phyloP scores from a whole-genome alignment of 1,140 invertebrate species.

The Drosophila triauraria region DNA sequence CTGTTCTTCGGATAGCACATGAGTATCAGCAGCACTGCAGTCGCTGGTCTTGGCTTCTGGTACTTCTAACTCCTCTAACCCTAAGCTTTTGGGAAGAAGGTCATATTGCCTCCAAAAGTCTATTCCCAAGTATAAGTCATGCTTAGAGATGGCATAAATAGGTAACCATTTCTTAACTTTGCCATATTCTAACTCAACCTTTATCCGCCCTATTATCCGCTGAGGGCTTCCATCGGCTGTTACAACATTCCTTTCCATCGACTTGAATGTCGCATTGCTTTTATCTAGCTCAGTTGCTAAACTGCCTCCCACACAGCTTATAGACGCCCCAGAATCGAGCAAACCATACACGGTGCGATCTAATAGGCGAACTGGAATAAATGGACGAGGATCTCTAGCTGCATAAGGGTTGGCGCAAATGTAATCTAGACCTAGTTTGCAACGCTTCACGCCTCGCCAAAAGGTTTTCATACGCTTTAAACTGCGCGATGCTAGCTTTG shows the following conservation, averaged over 20 bases:
- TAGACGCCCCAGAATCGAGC: slow-evolving; percentile 1
- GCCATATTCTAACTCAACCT: not conserved
- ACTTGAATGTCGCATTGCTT: not conserved
- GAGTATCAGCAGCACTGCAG: no score
- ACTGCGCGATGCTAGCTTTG: not conserved
- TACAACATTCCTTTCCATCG: not conserved
- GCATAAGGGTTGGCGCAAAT: not conserved
- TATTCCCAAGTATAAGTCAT: not conserved
- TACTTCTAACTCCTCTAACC: no score
- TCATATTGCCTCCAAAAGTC: slow-evolving; percentile 3
- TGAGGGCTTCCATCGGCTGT: slow-evolving; percentile 1
- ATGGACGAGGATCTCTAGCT: slow-evolving; percentile 2
- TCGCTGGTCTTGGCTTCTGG: no score
- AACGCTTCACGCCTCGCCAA: no score
- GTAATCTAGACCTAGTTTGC: not conserved
- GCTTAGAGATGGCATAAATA: not conserved
- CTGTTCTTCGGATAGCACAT: no score
- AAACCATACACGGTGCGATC: slow-evolving; percentile 4
- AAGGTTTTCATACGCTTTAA: not conserved
- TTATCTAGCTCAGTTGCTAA: not conserved
- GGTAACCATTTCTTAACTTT: not conserved
- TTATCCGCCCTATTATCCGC: not conserved
- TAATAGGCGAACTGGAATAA: not conserved
- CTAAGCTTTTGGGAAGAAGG: not conserved
- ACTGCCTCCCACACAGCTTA: slow-evolving; percentile 4